phyloP scores from a whole-genome alignment of 2,888 invertebrate genomes.

The Encarsia formosa region DNA sequence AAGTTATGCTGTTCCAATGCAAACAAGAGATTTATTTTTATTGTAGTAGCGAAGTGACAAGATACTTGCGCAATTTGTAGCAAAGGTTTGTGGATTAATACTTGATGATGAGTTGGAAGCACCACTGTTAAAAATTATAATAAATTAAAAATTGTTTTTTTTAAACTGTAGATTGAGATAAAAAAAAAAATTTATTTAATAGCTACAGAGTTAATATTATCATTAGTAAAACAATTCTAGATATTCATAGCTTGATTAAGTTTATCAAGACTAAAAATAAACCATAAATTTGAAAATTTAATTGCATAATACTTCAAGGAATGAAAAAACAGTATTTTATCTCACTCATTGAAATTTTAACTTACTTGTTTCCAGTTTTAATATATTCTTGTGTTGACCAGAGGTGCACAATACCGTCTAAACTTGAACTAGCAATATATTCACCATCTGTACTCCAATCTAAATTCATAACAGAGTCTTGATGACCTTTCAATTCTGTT shows the following conservation, averaged over 20 bases:
- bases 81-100: constrained; percentile 41
- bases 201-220: no score
- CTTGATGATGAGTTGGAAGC: constrained; percentile 33
- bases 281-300: no score
- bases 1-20: constrained; percentile 44
- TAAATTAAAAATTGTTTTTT: no score
- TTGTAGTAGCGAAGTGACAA: constrained; percentile 46
- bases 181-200: no score
- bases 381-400: constrained; percentile 46
- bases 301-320: no score
- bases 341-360: no score
- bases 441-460: constrained; percentile 50
- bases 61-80: constrained; percentile 47
- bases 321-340: no score
- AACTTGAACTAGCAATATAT: constrained; percentile 47
- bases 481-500: constrained; percentile 46
- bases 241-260: no score
- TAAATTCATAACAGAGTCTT: constrained; percentile 48
- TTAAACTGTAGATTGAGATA: no score
- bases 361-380: constrained; percentile 41
- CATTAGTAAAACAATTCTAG: no score
- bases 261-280: no score
- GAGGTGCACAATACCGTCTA: constrained; percentile 44
- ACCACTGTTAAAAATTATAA: constrained; percentile 35
- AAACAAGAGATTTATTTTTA: constrained; percentile 46